A percentile compares a stretch with the other conserved stretches of the same genome.
Evolutionary conservation across 2,888 invertebrate species (phyloP).

Genomic region (Platycheirus albimanus): DNA sequence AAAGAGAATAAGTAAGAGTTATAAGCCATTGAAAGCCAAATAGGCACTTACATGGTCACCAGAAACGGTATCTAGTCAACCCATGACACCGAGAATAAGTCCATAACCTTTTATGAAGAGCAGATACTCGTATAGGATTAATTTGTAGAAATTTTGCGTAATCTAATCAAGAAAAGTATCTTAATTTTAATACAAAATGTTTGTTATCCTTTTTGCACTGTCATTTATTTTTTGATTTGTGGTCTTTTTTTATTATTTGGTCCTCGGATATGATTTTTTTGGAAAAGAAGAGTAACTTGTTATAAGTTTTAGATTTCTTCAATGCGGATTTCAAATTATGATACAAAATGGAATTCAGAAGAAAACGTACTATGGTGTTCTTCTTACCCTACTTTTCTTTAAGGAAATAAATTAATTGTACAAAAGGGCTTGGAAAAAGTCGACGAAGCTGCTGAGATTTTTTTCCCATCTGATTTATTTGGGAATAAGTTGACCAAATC

Average conservation of each 20-base stretch:
- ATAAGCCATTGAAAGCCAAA: conserved; percentile 4
- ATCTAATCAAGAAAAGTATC: conserved; percentile 59
- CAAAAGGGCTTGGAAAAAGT: too few species aligned
- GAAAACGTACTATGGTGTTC: too few species aligned
- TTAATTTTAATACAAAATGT: conserved; percentile 52
- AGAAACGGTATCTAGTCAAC: neutral
- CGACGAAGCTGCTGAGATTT: too few species aligned
- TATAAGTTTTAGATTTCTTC: too few species aligned
- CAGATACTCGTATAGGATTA: conserved; percentile 50
- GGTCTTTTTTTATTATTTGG: neutral
- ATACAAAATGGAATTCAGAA: too few species aligned
- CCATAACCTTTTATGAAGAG: conserved; percentile 6
- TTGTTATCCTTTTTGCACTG: conserved; percentile 41
- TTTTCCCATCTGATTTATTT: too few species aligned
- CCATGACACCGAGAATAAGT: neutral
- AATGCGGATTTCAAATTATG: too few species aligned
- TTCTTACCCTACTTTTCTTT: too few species aligned
- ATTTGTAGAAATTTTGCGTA: conserved; percentile 60
- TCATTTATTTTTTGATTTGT: neutral
- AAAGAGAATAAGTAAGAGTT: conserved; percentile 5
- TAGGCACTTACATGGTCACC: conserved; percentile 3
- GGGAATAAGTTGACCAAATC: too few species aligned
- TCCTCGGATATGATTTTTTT: too few species aligned
- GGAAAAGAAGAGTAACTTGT: too few species aligned
- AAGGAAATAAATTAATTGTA: too few species aligned